These are phyloP conservation scores for Odocoileus virginianus DNA, from an alignment of 2,113 vertebrate species.

Conservation along the genomic window DNA sequence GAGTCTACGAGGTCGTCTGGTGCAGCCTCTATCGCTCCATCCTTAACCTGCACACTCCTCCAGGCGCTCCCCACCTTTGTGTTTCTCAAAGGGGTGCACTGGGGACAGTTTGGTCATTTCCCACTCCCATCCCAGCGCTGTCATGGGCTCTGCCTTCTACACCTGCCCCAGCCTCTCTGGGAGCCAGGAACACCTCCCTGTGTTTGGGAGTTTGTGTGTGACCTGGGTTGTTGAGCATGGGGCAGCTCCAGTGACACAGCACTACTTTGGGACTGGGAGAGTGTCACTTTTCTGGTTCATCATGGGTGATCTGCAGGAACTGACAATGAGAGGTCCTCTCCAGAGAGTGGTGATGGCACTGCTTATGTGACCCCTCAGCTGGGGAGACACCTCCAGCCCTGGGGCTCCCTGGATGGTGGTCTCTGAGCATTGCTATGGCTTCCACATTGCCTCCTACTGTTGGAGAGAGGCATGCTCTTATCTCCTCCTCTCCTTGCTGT, in stretches of 20 bases:
- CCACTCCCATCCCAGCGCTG: neutral
- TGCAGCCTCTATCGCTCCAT: neutral
- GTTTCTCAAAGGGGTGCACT: neutral
- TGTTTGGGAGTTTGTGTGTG: neutral
- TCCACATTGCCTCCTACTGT: neutral
- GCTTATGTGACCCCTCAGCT: neutral
- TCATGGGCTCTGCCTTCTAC: neutral
- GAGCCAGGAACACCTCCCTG: neutral
- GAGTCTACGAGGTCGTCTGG: neutral
- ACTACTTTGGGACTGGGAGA: neutral
- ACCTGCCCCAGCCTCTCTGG: too few species aligned
- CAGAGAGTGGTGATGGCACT: neutral
- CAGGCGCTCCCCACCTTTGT: neutral
- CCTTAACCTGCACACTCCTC: neutral
- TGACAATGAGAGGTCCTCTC: neutral
- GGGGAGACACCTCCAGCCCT: neutral
- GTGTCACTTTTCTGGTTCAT: neutral
- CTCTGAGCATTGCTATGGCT: neutral
- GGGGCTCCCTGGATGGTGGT: rapidly evolving
- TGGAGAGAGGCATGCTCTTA: neutral
- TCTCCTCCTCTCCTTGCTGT: neutral
- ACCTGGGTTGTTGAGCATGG: neutral
- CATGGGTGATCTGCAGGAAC: neutral
- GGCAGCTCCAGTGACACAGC: neutral
- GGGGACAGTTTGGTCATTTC: neutral